These are phyloP conservation scores for Mus spicilegus DNA, from an alignment of 2,113 vertebrate species.

Conservation along the genomic window DNA sequence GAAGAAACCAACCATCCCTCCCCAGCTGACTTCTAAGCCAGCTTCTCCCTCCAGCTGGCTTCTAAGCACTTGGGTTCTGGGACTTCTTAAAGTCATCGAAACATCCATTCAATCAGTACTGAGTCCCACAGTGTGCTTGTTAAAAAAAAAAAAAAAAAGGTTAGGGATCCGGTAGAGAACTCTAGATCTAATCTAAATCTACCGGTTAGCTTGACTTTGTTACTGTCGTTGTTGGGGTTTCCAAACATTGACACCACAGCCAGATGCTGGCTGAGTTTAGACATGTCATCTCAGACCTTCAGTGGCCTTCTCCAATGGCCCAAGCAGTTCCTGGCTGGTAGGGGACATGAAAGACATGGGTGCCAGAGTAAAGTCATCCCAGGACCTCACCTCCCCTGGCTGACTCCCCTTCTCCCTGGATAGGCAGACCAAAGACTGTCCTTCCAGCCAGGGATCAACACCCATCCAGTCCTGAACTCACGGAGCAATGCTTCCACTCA, in stretches of 20 bases:
- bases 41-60: background rate
- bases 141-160: background rate
- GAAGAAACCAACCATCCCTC: background rate
- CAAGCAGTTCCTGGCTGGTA: background rate
- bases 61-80: background rate
- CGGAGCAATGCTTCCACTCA: accelerated
- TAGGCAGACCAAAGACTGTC: background rate
- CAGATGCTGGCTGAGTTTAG: background rate
- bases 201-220: background rate
- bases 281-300: background rate
- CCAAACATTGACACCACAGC: background rate
- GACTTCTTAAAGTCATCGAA: background rate
- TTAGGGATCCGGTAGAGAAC: background rate
- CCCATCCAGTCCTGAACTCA: conserved; percentile 62
- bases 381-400: background rate
- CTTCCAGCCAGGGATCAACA: conserved; percentile 21
- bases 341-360: background rate
- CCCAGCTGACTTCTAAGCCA: background rate
- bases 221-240: background rate
- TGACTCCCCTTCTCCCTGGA: background rate
- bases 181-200: background rate
- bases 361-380: background rate
- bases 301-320: background rate
- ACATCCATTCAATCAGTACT: background rate
- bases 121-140: background rate